Evolutionary conservation across 2,797 vertebrate species (phyloP).

Genomic region (Nasua narica): DNA sequence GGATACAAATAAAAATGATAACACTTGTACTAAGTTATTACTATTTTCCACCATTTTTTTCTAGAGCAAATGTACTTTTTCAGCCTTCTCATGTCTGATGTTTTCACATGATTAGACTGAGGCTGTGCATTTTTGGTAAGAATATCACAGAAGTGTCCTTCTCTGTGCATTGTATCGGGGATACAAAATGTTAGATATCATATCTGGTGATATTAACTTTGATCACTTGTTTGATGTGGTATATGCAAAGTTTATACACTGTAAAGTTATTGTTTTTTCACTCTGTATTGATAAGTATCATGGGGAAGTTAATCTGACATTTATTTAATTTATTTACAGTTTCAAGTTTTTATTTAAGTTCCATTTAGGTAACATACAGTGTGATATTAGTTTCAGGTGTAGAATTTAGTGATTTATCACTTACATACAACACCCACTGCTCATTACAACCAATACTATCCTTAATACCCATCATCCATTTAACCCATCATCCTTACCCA

Average conservation of each 20-base stretch:
- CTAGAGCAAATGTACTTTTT: background rate
- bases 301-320: background rate
- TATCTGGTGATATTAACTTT: background rate
- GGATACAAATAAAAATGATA: background rate
- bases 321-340: background rate
- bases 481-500: background rate
- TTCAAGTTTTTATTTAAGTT: background rate
- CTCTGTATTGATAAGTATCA: background rate
- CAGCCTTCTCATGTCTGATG: background rate
- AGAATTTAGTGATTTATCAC: background rate
- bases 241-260: background rate
- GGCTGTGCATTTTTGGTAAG: background rate
- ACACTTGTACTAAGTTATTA: background rate
- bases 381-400: background rate
- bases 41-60: background rate
- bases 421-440: background rate
- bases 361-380: background rate
- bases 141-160: background rate
- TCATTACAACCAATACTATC: background rate
- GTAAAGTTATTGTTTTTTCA: background rate
- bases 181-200: background rate
- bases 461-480: background rate
- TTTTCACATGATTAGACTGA: background rate
- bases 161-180: background rate
- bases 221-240: background rate